A percentile compares a stretch with the other conserved stretches of the same genome.
Evolutionary conservation across 2,113 vertebrate genomes (phyloP).

Genomic region (Ceyx cyanopectus): DNA sequence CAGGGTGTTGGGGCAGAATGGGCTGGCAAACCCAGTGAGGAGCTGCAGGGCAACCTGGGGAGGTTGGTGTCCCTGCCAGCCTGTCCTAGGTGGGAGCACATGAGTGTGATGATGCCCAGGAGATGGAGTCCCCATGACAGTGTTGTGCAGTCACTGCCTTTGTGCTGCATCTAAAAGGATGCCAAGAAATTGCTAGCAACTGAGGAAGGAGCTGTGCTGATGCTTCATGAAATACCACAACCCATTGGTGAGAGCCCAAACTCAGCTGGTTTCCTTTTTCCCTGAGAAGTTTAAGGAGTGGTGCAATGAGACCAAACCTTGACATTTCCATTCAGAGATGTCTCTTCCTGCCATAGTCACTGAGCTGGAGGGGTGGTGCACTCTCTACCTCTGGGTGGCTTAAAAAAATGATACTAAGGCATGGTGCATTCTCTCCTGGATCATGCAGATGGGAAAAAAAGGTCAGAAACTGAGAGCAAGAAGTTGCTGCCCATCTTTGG

Average conservation of each 20-base stretch:
- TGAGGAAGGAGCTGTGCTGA: not conserved
- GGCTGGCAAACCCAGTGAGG: not conserved
- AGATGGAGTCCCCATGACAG: rapidly evolving
- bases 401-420: not conserved
- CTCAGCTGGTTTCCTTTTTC: not conserved
- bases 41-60: not conserved
- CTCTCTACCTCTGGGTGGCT: not conserved
- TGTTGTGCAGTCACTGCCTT: not conserved
- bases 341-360: not conserved
- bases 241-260: not conserved
- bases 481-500: not conserved
- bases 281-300: not conserved
- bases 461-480: not conserved
- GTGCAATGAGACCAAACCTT: not conserved
- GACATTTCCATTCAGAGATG: not conserved
- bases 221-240: not conserved
- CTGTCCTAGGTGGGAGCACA: rapidly evolving
- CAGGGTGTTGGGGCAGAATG: not conserved
- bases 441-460: not conserved
- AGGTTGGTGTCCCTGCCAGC: not conserved
- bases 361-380: not conserved
- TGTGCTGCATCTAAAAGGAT: not conserved
- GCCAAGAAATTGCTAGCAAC: not conserved
- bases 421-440: not conserved
- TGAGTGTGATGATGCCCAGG: rapidly evolving